A percentile compares a stretch with the other conserved stretches of the same genome.
These are phyloP conservation scores for Parauchenoglanis ngamensis DNA, from an alignment of 2,797 vertebrate genomes.

Conservation along the genomic window DNA sequence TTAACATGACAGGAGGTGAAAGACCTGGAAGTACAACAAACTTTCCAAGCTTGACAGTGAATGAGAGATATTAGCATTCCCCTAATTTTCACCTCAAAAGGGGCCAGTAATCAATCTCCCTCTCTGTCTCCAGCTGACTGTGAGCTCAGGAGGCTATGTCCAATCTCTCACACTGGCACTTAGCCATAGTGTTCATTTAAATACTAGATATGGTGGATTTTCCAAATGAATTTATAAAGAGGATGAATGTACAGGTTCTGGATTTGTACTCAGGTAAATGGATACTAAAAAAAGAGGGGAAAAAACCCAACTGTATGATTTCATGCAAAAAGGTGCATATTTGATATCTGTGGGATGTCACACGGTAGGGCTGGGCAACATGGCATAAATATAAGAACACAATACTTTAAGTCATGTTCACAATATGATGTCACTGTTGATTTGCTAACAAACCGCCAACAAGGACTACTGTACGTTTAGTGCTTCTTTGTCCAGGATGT, in stretches of 20 bases:
- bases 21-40: not conserved
- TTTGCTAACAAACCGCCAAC: not conserved
- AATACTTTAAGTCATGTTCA: not conserved
- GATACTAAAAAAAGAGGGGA: too few species aligned
- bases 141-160: not conserved
- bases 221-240: not conserved
- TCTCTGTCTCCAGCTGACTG: constrained; percentile 30
- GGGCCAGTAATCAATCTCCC: constrained; percentile 33
- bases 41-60: constrained; percentile 16
- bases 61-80: constrained; percentile 37
- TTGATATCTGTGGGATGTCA: not conserved
- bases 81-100: constrained; percentile 30
- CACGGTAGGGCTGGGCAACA: not conserved
- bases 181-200: constrained; percentile 36
- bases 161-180: not conserved
- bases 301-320: not conserved
- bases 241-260: not conserved
- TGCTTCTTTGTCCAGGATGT: not conserved
- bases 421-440: not conserved
- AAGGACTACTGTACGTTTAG: not conserved
- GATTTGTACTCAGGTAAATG: not conserved
- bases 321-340: not conserved
- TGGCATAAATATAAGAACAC: not conserved
- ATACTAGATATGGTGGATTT: constrained; percentile 8
- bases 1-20: constrained; percentile 9